Conservation (phyloP, 2,113 vertebrate species). For the Ptilonorhynchus violaceus region DNA sequence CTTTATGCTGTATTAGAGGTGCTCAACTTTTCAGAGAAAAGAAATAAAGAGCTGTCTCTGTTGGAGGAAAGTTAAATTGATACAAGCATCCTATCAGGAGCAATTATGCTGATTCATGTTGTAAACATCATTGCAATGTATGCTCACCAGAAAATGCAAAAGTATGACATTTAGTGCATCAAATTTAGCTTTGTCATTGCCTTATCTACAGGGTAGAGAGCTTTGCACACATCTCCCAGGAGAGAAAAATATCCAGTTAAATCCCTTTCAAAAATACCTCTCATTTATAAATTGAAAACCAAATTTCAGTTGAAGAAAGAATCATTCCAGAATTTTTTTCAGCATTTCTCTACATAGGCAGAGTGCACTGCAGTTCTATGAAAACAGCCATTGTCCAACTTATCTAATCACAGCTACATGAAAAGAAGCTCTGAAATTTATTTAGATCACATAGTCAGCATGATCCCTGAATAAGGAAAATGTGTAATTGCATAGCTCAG, state of each 20-base stretch:
- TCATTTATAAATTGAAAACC: not conserved
- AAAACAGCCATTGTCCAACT: not conserved
- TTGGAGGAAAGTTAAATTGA: constrained; percentile 11
- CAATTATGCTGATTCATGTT: constrained; percentile 9
- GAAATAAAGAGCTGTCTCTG: not conserved
- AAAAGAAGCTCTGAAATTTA: constrained; percentile 34
- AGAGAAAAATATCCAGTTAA: not conserved
- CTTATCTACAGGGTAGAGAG: not conserved
- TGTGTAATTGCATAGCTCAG: constrained; percentile 16
- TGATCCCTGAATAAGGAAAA: constrained; percentile 4
- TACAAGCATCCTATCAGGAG: not conserved
- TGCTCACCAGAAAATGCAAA: not conserved
- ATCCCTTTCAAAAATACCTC: not conserved
- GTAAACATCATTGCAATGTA: not conserved
- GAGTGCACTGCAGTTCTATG: not conserved
- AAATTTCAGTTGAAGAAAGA: not conserved
- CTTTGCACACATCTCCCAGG: not conserved
- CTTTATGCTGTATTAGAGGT: not conserved
- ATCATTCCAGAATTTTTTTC: not conserved
- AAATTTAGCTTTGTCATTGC: constrained; percentile 6
- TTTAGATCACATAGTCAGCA: constrained; percentile 46
- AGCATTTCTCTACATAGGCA: not conserved
- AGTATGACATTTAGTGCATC: not conserved
- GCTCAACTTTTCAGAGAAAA: not conserved
- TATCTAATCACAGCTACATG: constrained; percentile 23